Percentiles rank a stretch among this genome's conserved stretches.
phyloP scores from a whole-genome alignment of 2,888 invertebrate genomes.

The Tenthredo distinguenda region DNA sequence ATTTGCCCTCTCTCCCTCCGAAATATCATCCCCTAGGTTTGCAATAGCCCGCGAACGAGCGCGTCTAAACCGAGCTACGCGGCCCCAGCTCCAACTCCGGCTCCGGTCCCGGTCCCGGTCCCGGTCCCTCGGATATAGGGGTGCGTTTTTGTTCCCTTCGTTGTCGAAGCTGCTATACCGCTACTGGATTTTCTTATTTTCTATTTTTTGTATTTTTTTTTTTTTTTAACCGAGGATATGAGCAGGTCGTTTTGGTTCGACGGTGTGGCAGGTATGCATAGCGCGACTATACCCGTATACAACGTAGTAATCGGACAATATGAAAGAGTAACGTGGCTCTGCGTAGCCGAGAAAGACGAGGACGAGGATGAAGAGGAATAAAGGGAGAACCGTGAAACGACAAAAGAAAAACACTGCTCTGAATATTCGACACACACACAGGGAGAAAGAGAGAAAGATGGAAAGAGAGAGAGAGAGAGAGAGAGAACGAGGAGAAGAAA shows the following conservation, averaged over 20 bases:
- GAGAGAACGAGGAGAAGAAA: constrained; percentile 20
- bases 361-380: background rate
- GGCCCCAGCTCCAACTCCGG: background rate
- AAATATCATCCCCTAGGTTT: constrained; percentile 1
- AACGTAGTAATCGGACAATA: constrained; percentile 28
- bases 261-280: background rate
- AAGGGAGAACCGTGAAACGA: background rate
- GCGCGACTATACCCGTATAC: background rate
- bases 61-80: constrained; percentile 9
- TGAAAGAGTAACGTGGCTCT: background rate
- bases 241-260: background rate
- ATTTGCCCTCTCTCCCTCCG: constrained; percentile 61
- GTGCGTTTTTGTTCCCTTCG: background rate
- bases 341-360: background rate
- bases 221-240: background rate
- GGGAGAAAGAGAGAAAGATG: background rate
- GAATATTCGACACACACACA: background rate
- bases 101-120: background rate
- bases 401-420: background rate
- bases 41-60: constrained; percentile 35
- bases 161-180: background rate
- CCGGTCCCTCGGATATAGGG: background rate
- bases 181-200: background rate
- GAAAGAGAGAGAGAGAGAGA: constrained; percentile 45
- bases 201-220: background rate